A percentile compares a stretch with the other conserved stretches of the same genome.
Evolutionary conservation across 2,113 vertebrate species (phyloP).

Genomic region (Sinocyclocheilus rhinocerous): DNA sequence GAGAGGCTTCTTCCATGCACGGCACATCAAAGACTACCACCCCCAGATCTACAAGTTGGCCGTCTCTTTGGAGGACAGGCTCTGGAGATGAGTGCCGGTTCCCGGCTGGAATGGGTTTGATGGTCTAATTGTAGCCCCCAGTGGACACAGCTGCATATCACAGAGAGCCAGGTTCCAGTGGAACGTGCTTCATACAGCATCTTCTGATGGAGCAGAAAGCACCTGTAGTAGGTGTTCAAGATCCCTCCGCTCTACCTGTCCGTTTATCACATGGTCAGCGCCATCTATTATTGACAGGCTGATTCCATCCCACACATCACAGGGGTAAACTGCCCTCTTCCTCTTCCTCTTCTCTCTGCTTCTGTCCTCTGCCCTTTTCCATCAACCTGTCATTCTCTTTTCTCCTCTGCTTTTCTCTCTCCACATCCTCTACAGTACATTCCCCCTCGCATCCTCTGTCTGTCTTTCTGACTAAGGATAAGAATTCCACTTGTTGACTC

Average conservation of each 20-base stretch:
- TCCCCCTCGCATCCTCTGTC: constrained; percentile 4
- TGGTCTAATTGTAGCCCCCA: constrained; percentile 83
- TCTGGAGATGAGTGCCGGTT: constrained; percentile 67
- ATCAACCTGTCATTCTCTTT: not conserved
- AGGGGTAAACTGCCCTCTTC: constrained; percentile 1
- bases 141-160: constrained; percentile 77
- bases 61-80: constrained; percentile 74
- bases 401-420: not conserved
- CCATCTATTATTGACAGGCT: constrained; percentile 1
- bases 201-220: constrained; percentile 1
- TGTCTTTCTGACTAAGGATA: not conserved
- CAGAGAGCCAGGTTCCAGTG: constrained; percentile 62
- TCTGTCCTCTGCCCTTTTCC: constrained; percentile 1
- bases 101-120: constrained; percentile 76
- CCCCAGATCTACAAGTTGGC: constrained; percentile 76
- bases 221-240: not conserved
- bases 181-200: not conserved
- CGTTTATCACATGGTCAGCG: not conserved
- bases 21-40: constrained; percentile 78
- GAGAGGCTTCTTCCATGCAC: constrained; percentile 67
- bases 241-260: not conserved
- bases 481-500: not conserved
- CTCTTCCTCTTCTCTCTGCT: not conserved
- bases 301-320: not conserved
- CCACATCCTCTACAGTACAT: constrained; percentile 29